Conservation (phyloP, 1,140 invertebrate species). For the Dendrolimus kikuchii region DNA sequence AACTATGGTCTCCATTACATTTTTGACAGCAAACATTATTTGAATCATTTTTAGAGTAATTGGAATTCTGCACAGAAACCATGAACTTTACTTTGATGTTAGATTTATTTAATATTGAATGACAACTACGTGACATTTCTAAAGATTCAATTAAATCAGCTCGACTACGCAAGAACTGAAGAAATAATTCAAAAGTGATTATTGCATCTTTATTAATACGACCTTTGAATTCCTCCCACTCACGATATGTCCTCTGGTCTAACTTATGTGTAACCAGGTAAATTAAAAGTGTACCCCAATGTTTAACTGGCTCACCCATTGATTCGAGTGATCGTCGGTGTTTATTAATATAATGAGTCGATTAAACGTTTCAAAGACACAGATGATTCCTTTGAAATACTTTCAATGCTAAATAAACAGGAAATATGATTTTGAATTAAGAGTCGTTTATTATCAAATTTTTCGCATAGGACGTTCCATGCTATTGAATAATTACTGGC, state of each 20-base stretch:
- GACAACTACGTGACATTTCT: no score
- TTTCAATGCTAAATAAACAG: conserved; percentile 1
- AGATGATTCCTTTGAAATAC: background rate
- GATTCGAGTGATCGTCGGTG: conserved; percentile 2
- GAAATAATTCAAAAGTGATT: background rate
- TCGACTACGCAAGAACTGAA: no score
- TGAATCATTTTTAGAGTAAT: no score
- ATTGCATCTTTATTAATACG: conserved; percentile 1
- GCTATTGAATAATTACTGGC: conserved; percentile 2
- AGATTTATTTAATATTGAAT: no score
- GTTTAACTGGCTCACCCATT: background rate
- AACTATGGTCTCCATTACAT: conserved; percentile 5
- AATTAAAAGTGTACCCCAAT: conserved; percentile 4
- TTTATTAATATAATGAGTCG: conserved; percentile 4
- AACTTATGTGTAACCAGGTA: conserved; percentile 5
- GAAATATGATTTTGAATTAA: conserved; percentile 5
- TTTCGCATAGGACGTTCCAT: conserved; percentile 5
- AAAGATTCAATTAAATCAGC: no score
- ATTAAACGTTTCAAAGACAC: conserved; percentile 1
- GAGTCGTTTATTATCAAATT: conserved; percentile 2
- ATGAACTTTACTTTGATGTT: no score
- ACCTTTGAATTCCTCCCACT: conserved; percentile 2
- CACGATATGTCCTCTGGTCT: conserved; percentile 1
- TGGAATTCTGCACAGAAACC: no score
- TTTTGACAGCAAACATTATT: background rate